A percentile compares a stretch with the other conserved stretches of the same genome.
These are phyloP conservation scores for Onychomys arenicola DNA, from an alignment of 2,797 vertebrate species.

Conservation along the genomic window DNA sequence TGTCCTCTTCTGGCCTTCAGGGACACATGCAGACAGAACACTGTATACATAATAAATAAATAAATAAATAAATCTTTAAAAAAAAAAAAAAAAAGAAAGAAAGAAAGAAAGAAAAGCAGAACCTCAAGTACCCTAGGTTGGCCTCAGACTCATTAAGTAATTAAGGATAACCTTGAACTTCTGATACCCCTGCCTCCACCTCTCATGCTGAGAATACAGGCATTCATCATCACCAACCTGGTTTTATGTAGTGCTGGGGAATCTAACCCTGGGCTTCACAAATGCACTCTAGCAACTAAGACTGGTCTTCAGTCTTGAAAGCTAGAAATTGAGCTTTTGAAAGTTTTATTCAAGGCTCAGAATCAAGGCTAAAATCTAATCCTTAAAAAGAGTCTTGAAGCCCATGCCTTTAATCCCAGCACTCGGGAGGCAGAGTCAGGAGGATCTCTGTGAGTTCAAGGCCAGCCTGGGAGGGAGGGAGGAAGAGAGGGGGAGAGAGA, in stretches of 20 bases:
- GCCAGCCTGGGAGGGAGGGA: neutral
- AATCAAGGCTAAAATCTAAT: neutral
- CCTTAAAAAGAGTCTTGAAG: no score
- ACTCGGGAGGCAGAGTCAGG: no score
- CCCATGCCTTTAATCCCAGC: no score
- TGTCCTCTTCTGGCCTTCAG: no score
- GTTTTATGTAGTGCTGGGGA: neutral
- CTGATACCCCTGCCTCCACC: neutral
- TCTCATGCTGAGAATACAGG: neutral
- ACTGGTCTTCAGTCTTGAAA: neutral
- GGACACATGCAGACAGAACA: no score
- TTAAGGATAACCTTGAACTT: neutral
- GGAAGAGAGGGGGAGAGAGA: no score
- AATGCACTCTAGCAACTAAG: neutral
- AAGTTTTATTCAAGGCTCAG: slow-evolving; percentile 18
- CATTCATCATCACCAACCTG: neutral
- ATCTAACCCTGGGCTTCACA: neutral
- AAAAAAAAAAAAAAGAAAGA: no score
- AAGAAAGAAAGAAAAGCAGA: no score
- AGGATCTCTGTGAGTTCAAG: neutral
- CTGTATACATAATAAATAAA: no score
- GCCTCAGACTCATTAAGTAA: neutral
- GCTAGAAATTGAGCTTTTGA: neutral
- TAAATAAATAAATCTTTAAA: no score
- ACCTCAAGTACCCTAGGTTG: neutral